phyloP scores from a whole-genome alignment of 1,140 invertebrate species.

The Bradysia coprophila region DNA sequence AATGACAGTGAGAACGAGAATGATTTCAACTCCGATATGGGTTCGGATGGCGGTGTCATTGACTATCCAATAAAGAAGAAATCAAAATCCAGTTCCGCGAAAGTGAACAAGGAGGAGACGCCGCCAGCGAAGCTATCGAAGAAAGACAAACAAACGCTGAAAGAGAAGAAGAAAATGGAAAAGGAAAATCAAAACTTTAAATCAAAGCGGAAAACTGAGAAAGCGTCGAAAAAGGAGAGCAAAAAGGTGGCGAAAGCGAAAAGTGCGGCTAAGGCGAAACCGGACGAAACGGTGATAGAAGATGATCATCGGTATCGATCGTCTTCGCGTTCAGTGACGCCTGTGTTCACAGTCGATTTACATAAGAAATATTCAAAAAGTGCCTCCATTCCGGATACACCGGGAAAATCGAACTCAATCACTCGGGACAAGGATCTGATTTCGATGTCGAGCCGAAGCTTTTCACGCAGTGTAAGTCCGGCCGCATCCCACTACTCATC shows the following conservation, averaged over 20 bases:
- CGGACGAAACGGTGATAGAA: constrained; percentile 15
- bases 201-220: too few species aligned
- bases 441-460: constrained; percentile 11
- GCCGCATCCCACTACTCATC: constrained; percentile 21
- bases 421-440: constrained; percentile 15
- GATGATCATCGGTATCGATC: constrained; percentile 3
- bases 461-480: constrained; percentile 23
- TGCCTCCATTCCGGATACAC: too few species aligned
- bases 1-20: background rate
- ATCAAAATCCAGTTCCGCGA: background rate
- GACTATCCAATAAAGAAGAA: too few species aligned
- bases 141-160: constrained; percentile 25
- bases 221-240: background rate
- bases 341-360: constrained; percentile 20
- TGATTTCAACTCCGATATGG: background rate
- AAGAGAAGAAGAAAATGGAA: constrained; percentile 19
- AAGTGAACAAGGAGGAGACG: too few species aligned
- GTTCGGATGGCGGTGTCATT: too few species aligned
- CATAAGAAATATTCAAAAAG: constrained; percentile 25
- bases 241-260: constrained; percentile 24
- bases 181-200: constrained; percentile 2
- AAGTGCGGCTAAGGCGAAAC: constrained; percentile 23
- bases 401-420: constrained; percentile 11
- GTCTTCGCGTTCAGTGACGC: background rate
- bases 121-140: constrained; percentile 28